Percentiles rank a stretch among this genome's conserved stretches.
Evolutionary conservation across 2,113 vertebrate genomes (phyloP).

Genomic region (Centrocercus urophasianus): DNA sequence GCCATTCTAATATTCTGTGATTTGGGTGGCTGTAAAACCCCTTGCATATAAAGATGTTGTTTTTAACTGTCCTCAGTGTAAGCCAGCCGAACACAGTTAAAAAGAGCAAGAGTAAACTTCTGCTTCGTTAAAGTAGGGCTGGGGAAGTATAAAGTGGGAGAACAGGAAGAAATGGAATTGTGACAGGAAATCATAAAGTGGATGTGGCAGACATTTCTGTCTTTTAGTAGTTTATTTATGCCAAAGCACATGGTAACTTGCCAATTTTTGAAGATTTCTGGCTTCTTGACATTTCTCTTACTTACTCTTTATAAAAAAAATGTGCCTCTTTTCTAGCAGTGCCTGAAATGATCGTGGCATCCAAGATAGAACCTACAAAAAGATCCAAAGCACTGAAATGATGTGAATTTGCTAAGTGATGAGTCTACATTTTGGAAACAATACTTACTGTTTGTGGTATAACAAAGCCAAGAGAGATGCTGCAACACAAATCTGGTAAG

Average conservation of each 20-base stretch:
- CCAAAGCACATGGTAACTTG: neutral
- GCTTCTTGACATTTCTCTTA: constrained; percentile 17
- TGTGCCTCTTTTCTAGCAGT: neutral
- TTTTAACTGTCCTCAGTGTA: neutral
- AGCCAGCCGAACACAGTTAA: neutral
- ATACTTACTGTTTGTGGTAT: neutral
- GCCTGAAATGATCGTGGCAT: neutral
- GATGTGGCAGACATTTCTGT: neutral
- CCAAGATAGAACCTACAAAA: neutral
- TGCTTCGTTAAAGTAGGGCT: neutral
- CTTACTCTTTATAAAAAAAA: neutral
- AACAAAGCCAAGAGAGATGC: neutral
- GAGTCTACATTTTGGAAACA: neutral
- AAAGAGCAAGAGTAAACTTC: neutral
- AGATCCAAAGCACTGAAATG: neutral
- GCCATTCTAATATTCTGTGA: no score
- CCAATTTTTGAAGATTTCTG: constrained; percentile 25
- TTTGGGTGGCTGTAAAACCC: neutral
- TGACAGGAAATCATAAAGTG: neutral
- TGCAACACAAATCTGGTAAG: neutral
- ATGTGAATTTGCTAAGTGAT: neutral
- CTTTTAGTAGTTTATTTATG: constrained; percentile 17
- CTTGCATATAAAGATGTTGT: neutral
- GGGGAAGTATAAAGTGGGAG: neutral
- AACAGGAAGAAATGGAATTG: constrained; percentile 6